Evolutionary conservation across 2,797 vertebrate species (phyloP), one percentile per base, ranked within the genome.

Genomic region (Eutrigla gurnardus): DNA sequence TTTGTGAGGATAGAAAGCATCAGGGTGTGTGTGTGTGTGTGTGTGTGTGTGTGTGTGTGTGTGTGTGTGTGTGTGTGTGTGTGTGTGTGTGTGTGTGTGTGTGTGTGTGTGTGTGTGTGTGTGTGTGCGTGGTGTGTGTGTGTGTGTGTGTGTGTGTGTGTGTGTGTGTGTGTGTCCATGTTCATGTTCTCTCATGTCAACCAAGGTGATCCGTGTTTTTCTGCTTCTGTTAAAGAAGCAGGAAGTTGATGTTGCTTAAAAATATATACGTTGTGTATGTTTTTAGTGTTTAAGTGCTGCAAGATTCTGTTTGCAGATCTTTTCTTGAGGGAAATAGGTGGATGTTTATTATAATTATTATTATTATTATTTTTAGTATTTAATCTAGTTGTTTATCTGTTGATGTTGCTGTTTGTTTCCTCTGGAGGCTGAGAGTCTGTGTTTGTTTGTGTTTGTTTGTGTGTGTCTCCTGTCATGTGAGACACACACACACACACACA

Each of bases 351-450:
- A 25, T 25, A 2, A 25, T 25, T 1, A 25, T 25, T 25, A 25
- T 25, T 25, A 25, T 39, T 40, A 59, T 25, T 1, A 25, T 25
- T 25, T 1, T 25, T 25, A 25, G 35, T 40, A 59, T 25, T 12
- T 13, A 0, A 14, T 49, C 4, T 0, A 18, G 4, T 5, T 53
- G 14, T 57, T 3, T 32, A 39, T 74, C 2, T 18, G 3, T n/a
- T 62, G 37, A 40, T 62, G 11, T 5, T 46, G 32, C 43, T 70
- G 25, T 7, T 46, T 60, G 66, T 43, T 52, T 53, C 53, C 36
- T 73, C n/a, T 62, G 45, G 36, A 47, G 47, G 14, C 40, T 39
- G 10, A 25, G 25, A 25, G 25, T 25, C 25, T 25, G 25, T 25
- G 25, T 25, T 25, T 25, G 25, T 25, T 25, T 25, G 25, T 25